Evolutionary conservation across 2,113 vertebrate genomes (phyloP), one percentile per base, ranked within the genome.

Genomic region (Theristicus caerulescens): DNA sequence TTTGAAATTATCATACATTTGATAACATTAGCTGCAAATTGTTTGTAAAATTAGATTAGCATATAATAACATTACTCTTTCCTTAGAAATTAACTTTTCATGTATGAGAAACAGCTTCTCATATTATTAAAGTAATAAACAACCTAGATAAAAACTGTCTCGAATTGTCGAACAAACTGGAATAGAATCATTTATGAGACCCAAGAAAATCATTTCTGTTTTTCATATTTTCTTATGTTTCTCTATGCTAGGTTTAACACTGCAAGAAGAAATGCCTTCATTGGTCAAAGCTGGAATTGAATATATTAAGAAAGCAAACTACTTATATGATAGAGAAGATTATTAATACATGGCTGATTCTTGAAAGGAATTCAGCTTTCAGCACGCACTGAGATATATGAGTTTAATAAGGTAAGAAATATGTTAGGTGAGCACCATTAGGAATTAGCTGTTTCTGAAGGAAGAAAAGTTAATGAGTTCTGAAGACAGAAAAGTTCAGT

Each of bases 71-170:
- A 36, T 61, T 80, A 59, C 1, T 51, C 4, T 67, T 92, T 69
- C 22, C 40, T 65, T 90, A 85, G 64, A 88, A 93, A 91, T 71
- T 95, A 81, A 77, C 10, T 34, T 69, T 93, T 86, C 31, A 52
- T 78, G 27, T 62, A 72, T 59, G 42, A 93, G 42, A 71, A 91
- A 26, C 15, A 67, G 15, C 62, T 71, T 72, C 42, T 67, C 74
- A 61, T 49, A 15, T 67, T 40, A 49, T 42, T 36, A 22, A 71
- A 79, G 5, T 15, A 69, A 73, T 77, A 80, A 59, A 13, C 13
- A n/a, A 9, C n/a, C 21, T 88, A 64, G 25, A 62, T 73, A 92
- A 90, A 95, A 66, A 29, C 22, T 47, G 4, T n/a, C 34, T 87
- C 6, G 71, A 71, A 76, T 5, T 64, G 7, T 67, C 71, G 40